Evolutionary conservation across 2,797 vertebrate genomes (phyloP).

Genomic region (Siniperca undulata): DNA sequence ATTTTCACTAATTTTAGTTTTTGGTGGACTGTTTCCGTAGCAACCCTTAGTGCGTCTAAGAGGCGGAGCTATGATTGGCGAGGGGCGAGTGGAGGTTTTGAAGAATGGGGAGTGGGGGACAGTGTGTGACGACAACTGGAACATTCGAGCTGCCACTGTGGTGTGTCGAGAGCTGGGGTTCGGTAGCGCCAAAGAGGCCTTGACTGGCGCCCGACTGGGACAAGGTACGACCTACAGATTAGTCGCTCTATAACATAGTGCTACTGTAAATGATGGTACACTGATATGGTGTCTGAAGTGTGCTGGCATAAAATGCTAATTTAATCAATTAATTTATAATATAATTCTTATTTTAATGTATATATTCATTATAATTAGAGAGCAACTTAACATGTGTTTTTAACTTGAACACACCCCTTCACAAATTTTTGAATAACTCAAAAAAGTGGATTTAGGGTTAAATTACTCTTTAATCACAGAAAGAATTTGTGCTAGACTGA

Average conservation of each 20-base stretch:
- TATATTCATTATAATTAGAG: neutral
- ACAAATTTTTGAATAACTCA: neutral
- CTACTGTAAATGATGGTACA: neutral
- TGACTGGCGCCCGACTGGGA: slow-evolving; percentile 88
- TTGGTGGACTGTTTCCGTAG: slow-evolving; percentile 72
- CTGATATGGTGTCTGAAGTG: neutral
- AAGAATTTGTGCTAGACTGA: neutral
- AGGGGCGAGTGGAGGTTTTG: slow-evolving; percentile 96
- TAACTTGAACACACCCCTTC: neutral
- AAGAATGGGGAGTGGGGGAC: slow-evolving; percentile 96
- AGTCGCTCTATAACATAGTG: neutral
- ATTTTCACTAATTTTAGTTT: neutral
- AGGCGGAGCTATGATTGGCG: slow-evolving; percentile 92
- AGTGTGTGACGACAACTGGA: slow-evolving; percentile 94
- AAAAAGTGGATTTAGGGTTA: neutral
- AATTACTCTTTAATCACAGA: neutral
- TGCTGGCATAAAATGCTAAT: neutral
- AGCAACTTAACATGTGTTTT: neutral
- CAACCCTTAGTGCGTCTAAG: slow-evolving; percentile 94
- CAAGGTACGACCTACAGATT: slow-evolving; percentile 87
- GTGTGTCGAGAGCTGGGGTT: slow-evolving; percentile 96
- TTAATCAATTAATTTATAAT: neutral
- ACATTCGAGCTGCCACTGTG: slow-evolving; percentile 91
- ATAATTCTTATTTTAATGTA: neutral
- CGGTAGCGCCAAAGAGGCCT: slow-evolving; percentile 93